Conservation (phyloP, 1,140 invertebrate genomes). For the Drosophila tani region DNA sequence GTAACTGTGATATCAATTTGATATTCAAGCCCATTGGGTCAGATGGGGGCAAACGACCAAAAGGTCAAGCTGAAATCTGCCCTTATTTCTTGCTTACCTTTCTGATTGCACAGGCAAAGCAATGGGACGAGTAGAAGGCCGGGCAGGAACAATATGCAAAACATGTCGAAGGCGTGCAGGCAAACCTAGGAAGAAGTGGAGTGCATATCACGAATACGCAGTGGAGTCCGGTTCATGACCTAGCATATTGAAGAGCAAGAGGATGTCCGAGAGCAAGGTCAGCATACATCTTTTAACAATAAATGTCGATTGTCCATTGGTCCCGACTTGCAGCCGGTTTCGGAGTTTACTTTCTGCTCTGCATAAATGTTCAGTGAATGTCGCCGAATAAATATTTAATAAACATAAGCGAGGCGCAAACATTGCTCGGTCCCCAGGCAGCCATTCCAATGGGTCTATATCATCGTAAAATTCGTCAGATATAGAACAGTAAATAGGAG, state of each 20-base stretch:
- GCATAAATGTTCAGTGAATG: slow-evolving; percentile 51
- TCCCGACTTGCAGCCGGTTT: slow-evolving; percentile 14
- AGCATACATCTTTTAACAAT: slow-evolving; percentile 62
- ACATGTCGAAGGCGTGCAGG: slow-evolving; percentile 49
- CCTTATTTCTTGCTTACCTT: background rate
- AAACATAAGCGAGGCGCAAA: slow-evolving; percentile 55
- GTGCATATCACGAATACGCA: slow-evolving; percentile 67
- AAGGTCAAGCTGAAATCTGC: slow-evolving; percentile 7
- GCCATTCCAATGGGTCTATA: background rate
- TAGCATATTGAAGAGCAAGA: slow-evolving; percentile 40
- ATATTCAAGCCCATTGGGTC: slow-evolving; percentile 41
- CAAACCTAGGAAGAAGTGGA: background rate
- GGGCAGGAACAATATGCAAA: slow-evolving; percentile 68
- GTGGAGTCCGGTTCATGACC: slow-evolving; percentile 38
- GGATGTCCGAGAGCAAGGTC: slow-evolving; percentile 57
- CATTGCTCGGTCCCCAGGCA: background rate
- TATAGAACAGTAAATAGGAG: slow-evolving; percentile 38
- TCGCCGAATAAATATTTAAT: slow-evolving; percentile 76
- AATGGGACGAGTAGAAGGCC: background rate
- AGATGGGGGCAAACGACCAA: slow-evolving; percentile 5
- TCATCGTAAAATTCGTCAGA: slow-evolving; percentile 63
- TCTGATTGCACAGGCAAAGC: slow-evolving; percentile 2
- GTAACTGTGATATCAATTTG: slow-evolving; percentile 73
- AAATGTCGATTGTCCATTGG: slow-evolving; percentile 64
- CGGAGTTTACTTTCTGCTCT: slow-evolving; percentile 27